Conservation (phyloP, 2,113 vertebrate genomes). For the Oncorhynchus gorbuscha region DNA sequence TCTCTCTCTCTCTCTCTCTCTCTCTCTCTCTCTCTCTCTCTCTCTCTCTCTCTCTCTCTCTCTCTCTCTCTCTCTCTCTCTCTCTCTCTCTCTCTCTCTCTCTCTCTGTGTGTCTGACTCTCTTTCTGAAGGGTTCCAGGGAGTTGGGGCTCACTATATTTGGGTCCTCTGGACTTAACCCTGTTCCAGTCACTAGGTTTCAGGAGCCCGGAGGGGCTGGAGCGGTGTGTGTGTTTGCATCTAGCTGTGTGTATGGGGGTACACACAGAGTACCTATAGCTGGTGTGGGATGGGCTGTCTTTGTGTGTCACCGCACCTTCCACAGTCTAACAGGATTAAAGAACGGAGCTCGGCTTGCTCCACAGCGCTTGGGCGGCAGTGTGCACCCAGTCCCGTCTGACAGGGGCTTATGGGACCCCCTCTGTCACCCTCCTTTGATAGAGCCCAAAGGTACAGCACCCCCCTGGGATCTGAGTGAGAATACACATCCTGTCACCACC, state of each 20-base stretch:
- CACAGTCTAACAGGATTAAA: slow-evolving; percentile 76
- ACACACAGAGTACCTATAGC: slow-evolving; percentile 65
- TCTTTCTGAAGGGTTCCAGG: no score
- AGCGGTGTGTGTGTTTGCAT: slow-evolving; percentile 4
- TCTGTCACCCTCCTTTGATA: slow-evolving; percentile 23
- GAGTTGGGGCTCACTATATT: no score
- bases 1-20: background rate
- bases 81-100: no score
- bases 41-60: no score
- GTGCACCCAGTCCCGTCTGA: slow-evolving; percentile 42
- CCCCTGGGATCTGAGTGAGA: slow-evolving; percentile 16
- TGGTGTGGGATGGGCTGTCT: slow-evolving; percentile 61
- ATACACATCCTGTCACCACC: background rate
- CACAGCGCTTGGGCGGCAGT: slow-evolving; percentile 47
- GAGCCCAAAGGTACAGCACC: slow-evolving; percentile 15
- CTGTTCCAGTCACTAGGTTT: background rate
- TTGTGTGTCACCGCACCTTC: slow-evolving; percentile 56
- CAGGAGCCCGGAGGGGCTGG: background rate
- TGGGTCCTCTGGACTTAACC: no score
- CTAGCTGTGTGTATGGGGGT: slow-evolving; percentile 14
- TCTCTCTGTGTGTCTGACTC: no score
- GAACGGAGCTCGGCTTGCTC: slow-evolving; percentile 58
- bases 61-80: no score
- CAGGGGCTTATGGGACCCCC: slow-evolving; percentile 36
- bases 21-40: no score